A percentile compares a stretch with the other conserved stretches of the same genome.
Evolutionary conservation across 2,113 vertebrate species (phyloP).

Genomic region (Vimba vimba): DNA sequence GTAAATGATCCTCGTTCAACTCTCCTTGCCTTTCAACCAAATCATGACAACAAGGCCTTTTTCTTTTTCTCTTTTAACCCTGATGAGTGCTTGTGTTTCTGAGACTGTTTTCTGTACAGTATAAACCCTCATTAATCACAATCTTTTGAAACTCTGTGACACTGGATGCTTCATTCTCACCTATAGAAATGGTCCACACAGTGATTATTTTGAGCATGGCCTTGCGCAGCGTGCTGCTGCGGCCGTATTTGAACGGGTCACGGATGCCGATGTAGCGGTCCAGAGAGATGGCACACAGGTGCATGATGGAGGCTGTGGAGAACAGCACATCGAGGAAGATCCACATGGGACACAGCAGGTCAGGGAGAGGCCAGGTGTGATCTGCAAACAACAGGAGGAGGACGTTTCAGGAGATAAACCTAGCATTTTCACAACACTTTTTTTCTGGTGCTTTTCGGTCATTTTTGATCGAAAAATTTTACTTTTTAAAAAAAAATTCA

Average conservation of each 20-base stretch:
- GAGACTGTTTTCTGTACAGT: too few species aligned
- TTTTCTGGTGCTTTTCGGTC: too few species aligned
- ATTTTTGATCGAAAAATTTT: too few species aligned
- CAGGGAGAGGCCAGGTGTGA: slow-evolving; percentile 85
- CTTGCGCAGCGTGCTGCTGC: slow-evolving; percentile 86
- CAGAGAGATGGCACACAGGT: slow-evolving; percentile 88
- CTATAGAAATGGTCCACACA: slow-evolving; percentile 88
- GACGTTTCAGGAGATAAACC: not conserved
- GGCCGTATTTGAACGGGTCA: slow-evolving; percentile 87
- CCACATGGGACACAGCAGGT: slow-evolving; percentile 86
- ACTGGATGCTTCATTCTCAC: slow-evolving; percentile 66
- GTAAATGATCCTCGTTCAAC: too few species aligned
- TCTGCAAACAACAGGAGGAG: slow-evolving; percentile 68
- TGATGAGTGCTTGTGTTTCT: not conserved
- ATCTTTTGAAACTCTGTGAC: not conserved
- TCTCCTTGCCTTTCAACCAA: too few species aligned
- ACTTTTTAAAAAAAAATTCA: too few species aligned
- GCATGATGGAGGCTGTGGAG: slow-evolving; percentile 90
- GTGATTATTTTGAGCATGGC: slow-evolving; percentile 86
- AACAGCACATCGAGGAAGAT: slow-evolving; percentile 89
- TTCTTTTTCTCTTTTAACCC: not conserved
- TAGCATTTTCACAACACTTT: not conserved
- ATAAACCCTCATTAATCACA: not conserved
- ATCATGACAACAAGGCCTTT: not conserved
- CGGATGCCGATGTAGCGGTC: slow-evolving; percentile 89